Evolutionary conservation across 1,140 invertebrate species (phyloP), one percentile per base, ranked within the genome.

Genomic region (Heterodera schachtii): DNA sequence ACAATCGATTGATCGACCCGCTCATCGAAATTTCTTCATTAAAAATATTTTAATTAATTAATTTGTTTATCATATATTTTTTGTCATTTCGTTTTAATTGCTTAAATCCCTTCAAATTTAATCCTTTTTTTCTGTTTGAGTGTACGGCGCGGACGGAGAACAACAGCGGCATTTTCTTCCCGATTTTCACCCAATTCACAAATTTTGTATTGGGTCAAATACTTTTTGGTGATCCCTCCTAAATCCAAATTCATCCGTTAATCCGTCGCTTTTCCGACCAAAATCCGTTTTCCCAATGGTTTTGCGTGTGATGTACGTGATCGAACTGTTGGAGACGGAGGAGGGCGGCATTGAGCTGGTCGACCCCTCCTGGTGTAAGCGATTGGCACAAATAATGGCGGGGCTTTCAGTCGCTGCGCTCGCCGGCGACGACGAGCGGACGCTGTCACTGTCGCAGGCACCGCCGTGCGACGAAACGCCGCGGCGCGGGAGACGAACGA

Each of bases 361-460:
- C 71, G 88, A 89, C 77, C 88, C 88, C 43, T 82, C 88, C 69
- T 89, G 88, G 88, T 89, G 89, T 89, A 88, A 89, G 88, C 84
- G 89, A 82, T 82, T 44, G 5, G n/a, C 77, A 76, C 78, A 81
- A 57, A n/a, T 3, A 83, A 78, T 44, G 82, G 78, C 78, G 49
- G 57, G 41, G 66, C n/a, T 81, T 52, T 82, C 67, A 47, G 79
- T 19, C 79, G 83, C 83, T 13, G 78, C 84, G 7, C 85, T 84
- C 43, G 81, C 78, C 60, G 57, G 64, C 13, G 81, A 84, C 57
- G 82, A 81, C 6, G 84, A 84, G 31, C 83, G 75, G 49, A 80
- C 80, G 69, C 52, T 81, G 31, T 82, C 82, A 9, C 83, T 82
- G 79, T 69, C 60, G 73, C 47, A 43, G 31, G 73, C 74, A 73